Evolutionary conservation across 2,888 invertebrate species (phyloP).

Genomic region (Hemaris fuciformis): DNA sequence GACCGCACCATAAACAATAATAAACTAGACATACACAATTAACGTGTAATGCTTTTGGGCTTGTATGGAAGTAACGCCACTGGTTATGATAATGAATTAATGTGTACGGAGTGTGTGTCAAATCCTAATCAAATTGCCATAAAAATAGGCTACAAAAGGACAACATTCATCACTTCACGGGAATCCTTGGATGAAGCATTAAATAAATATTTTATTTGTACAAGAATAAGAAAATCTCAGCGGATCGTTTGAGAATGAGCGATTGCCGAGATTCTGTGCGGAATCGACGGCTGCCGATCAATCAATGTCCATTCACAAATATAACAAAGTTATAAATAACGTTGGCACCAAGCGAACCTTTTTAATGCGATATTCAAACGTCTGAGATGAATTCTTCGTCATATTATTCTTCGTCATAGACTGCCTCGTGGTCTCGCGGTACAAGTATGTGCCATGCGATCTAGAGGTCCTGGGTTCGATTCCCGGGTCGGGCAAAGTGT

Average conservation of each 20-base stretch:
- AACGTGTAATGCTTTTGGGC: too few relatives aligned
- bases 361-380: constrained; percentile 4
- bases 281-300: constrained; percentile 13
- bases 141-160: not conserved
- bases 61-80: too few relatives aligned
- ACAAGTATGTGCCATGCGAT: too few relatives aligned
- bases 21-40: too few relatives aligned
- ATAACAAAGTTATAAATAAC: constrained; percentile 15
- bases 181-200: not conserved
- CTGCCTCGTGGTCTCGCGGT: too few relatives aligned
- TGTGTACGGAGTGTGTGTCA: too few relatives aligned
- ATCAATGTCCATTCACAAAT: constrained; percentile 10
- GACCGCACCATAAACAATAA: too few relatives aligned
- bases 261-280: constrained; percentile 12
- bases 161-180: not conserved
- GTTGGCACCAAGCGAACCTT: not conserved
- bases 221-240: not conserved
- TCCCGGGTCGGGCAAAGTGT: too few relatives aligned
- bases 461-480: too few relatives aligned
- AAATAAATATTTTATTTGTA: constrained; percentile 13
- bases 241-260: constrained; percentile 9
- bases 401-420: too few relatives aligned
- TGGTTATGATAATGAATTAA: too few relatives aligned
- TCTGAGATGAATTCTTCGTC: not conserved
- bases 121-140: not conserved